Evolutionary conservation across 2,113 vertebrate species (phyloP).

Genomic region (Scomber colias): DNA sequence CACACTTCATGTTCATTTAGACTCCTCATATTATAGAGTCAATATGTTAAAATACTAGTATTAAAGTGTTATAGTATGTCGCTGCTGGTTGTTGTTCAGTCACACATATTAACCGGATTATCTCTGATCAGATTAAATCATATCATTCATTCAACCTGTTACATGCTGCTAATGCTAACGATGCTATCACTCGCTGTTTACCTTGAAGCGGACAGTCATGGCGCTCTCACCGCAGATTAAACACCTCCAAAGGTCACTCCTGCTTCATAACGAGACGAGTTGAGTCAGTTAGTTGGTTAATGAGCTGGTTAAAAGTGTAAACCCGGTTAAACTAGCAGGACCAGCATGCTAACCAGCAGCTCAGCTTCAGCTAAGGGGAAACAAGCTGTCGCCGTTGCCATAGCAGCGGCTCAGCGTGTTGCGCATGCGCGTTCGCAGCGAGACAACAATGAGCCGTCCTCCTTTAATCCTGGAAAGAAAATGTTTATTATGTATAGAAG

Average conservation of each 20-base stretch:
- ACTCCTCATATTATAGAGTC: too few species aligned
- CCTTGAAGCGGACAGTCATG: slow-evolving; percentile 76
- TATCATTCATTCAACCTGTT: slow-evolving; percentile 17
- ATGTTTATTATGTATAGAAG: too few species aligned
- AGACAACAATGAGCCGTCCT: too few species aligned
- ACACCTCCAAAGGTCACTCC: neutral
- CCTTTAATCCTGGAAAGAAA: neutral
- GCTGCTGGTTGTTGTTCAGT: too few species aligned
- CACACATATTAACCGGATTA: neutral
- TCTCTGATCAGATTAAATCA: slow-evolving; percentile 36
- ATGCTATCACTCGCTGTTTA: slow-evolving; percentile 58
- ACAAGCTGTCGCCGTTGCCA: slow-evolving; percentile 62
- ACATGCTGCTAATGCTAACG: slow-evolving; percentile 10
- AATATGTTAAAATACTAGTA: too few species aligned
- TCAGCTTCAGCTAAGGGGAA: neutral
- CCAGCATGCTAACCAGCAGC: neutral
- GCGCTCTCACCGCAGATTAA: neutral
- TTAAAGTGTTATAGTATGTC: too few species aligned
- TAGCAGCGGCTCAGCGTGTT: slow-evolving; percentile 43
- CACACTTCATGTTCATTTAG: too few species aligned
- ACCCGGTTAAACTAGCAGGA: neutral
- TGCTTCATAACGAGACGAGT: fast-evolving
- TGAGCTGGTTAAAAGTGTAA: neutral
- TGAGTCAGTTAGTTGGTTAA: neutral
- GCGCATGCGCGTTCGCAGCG: slow-evolving; percentile 35